Evolutionary conservation across 2,888 invertebrate genomes (phyloP).

Genomic region (Cheilosia soror): DNA sequence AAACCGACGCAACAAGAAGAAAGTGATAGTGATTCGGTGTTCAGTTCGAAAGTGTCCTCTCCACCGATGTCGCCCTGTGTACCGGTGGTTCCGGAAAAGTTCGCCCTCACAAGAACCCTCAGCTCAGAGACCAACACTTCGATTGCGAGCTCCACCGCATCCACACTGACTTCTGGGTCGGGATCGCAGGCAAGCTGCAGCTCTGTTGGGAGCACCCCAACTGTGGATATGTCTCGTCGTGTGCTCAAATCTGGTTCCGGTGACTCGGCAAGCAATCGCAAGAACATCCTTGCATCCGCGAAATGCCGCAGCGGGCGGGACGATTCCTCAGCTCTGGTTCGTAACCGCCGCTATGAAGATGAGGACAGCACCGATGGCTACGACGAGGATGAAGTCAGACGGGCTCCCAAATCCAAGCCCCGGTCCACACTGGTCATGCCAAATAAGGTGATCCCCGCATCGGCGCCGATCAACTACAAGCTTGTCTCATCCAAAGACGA

Average conservation of each 20-base stretch:
- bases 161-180: conserved; percentile 90
- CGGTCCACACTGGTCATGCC: conserved; percentile 78
- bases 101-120: conserved; percentile 87
- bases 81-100: conserved; percentile 85
- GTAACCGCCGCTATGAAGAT: conserved; percentile 86
- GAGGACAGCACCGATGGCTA: conserved; percentile 85
- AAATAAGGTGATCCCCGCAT: conserved; percentile 75
- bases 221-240: conserved; percentile 87
- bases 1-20: conserved; percentile 78
- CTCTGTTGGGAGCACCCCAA: conserved; percentile 87
- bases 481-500: conserved; percentile 80
- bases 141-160: conserved; percentile 88
- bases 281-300: conserved; percentile 94
- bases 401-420: conserved; percentile 84
- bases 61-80: conserved; percentile 88
- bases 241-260: conserved; percentile 91
- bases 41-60: conserved; percentile 93
- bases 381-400: conserved; percentile 82
- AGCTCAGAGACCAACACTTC: conserved; percentile 90
- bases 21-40: conserved; percentile 93
- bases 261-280: conserved; percentile 89
- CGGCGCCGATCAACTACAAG: conserved; percentile 80
- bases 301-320: conserved; percentile 93
- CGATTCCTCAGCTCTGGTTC: conserved; percentile 88
- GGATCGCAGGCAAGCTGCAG: conserved; percentile 90